These are phyloP conservation scores for Vanessa atalanta DNA, from an alignment of 1,140 invertebrate species.

Conservation along the genomic window DNA sequence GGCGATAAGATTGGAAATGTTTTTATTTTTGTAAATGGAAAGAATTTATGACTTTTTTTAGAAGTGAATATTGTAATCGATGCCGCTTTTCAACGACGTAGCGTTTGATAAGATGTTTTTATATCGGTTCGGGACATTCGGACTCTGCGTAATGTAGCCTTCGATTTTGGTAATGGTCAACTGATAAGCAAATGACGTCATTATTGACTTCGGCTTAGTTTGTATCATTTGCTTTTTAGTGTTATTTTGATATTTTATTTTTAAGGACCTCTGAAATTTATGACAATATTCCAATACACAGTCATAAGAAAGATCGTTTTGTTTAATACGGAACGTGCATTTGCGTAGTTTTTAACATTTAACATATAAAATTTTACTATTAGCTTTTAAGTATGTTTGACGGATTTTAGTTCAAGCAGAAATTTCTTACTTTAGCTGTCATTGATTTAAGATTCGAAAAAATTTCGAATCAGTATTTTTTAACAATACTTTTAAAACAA, in stretches of 20 bases:
- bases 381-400: too few species aligned
- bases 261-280: slow-evolving; percentile 4
- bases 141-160: slow-evolving; percentile 74
- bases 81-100: slow-evolving; percentile 60
- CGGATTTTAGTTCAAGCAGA: too few species aligned
- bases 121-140: slow-evolving; percentile 61
- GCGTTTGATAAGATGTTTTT: slow-evolving; percentile 73
- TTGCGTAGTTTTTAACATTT: too few species aligned
- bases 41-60: slow-evolving; percentile 74
- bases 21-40: slow-evolving; percentile 78
- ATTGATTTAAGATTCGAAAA: too few species aligned
- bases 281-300: background rate
- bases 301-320: background rate
- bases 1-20: slow-evolving; percentile 76
- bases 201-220: slow-evolving; percentile 70
- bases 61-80: slow-evolving; percentile 74
- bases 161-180: slow-evolving; percentile 80
- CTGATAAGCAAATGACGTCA: slow-evolving; percentile 79
- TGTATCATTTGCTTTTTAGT: slow-evolving; percentile 55
- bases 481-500: too few species aligned
- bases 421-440: too few species aligned
- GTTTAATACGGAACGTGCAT: too few species aligned
- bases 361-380: too few species aligned
- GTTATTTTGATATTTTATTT: slow-evolving; percentile 42
- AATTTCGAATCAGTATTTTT: too few species aligned